Evolutionary conservation across 1,140 invertebrate species (phyloP).

Genomic region (Scaptomyza montana): DNA sequence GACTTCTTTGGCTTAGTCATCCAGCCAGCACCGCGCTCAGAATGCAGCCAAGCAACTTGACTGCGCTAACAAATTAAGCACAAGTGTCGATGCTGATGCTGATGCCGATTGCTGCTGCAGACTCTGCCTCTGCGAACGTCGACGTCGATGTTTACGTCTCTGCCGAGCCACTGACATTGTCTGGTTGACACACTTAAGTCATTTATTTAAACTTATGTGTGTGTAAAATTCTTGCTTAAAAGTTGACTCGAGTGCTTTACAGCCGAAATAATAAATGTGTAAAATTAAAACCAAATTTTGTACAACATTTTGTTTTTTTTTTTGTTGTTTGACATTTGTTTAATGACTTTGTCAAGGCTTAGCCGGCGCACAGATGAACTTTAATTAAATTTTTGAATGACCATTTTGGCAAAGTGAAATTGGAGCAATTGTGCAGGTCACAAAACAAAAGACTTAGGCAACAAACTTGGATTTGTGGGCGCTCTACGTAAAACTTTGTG

Average conservation of each 20-base stretch:
- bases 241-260: conserved; percentile 65
- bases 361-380: conserved; percentile 44
- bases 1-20: conserved; percentile 79
- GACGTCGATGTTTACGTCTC: conserved; percentile 12
- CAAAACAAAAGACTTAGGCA: conserved; percentile 74
- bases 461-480: conserved; percentile 56
- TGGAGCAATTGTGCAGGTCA: conserved; percentile 59
- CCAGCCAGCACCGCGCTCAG: conserved; percentile 49
- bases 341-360: conserved; percentile 65
- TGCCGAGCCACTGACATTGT: conserved; percentile 67
- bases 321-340: conserved; percentile 61
- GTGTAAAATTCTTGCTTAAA: conserved; percentile 67
- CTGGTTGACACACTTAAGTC: conserved; percentile 80
- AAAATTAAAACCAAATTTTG: conserved; percentile 19
- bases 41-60: conserved; percentile 76
- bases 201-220: conserved; percentile 56
- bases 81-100: conserved; percentile 42
- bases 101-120: conserved; percentile 25
- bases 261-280: conserved; percentile 33
- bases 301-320: conserved; percentile 24
- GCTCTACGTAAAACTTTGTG: too few species aligned
- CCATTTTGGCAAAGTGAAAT: conserved; percentile 34
- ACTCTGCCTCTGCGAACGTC: conserved; percentile 14
- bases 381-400: conserved; percentile 25
- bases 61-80: conserved; percentile 75